Evolutionary conservation across 2,888 invertebrate genomes (phyloP).

Genomic region (Microplitis manilae): DNA sequence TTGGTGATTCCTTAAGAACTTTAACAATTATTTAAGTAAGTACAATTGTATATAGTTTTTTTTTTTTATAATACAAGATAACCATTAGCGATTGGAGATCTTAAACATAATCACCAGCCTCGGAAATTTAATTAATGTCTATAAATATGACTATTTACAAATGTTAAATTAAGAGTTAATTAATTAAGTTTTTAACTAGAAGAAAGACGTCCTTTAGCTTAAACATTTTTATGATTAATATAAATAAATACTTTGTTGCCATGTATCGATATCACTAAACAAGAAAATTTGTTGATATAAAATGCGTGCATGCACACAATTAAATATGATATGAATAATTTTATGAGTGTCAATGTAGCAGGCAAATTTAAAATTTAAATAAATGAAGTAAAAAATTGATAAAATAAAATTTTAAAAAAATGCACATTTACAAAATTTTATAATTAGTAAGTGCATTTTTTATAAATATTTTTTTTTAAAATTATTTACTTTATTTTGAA

Average conservation of each 20-base stretch:
- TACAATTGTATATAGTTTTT: not conserved
- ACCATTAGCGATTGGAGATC: not conserved
- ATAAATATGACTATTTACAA: conserved; percentile 50
- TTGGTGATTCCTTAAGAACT: not conserved
- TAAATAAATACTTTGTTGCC: conserved; percentile 9
- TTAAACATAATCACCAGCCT: not conserved
- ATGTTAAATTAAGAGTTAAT: conserved; percentile 2
- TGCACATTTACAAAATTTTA: not conserved
- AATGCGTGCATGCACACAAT: conserved; percentile 1
- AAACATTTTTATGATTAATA: conserved; percentile 30
- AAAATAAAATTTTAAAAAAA: no score
- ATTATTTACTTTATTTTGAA: no score
- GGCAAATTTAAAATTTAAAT: not conserved
- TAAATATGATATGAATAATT: conserved; percentile 5
- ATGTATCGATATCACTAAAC: not conserved
- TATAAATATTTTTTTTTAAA: no score
- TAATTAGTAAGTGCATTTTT: no score
- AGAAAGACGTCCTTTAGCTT: not conserved
- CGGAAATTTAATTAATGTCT: conserved; percentile 43
- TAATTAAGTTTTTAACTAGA: not conserved
- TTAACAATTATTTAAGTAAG: not conserved
- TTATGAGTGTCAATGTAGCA: not conserved
- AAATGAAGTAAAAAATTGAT: no score
- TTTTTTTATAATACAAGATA: not conserved
- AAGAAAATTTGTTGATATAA: not conserved